Evolutionary conservation across 2,797 vertebrate genomes (phyloP).

Genomic region (Sibirionetta formosa): DNA sequence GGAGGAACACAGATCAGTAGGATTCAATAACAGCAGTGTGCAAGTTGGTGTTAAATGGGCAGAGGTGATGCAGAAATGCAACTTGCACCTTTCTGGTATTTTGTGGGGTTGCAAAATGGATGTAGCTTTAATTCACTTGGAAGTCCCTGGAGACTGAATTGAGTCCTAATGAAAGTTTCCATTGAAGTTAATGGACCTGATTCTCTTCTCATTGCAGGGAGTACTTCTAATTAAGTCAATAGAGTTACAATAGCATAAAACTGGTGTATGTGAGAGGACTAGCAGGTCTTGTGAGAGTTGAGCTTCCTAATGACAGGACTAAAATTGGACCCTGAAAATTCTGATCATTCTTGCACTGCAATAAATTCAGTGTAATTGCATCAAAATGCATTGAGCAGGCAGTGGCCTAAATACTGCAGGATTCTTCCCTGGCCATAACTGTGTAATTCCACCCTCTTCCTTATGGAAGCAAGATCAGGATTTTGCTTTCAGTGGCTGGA

Average conservation of each 20-base stretch:
- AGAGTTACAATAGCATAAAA: conserved; percentile 47
- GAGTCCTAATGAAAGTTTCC: conserved; percentile 73
- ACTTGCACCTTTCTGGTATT: conserved; percentile 22
- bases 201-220: conserved; percentile 61
- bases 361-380: conserved; percentile 38
- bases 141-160: conserved; percentile 40
- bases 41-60: conserved; percentile 18
- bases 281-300: conserved; percentile 56
- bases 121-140: conserved; percentile 42
- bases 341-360: neutral
- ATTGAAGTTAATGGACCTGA: conserved; percentile 73
- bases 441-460: neutral
- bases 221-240: conserved; percentile 71
- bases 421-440: neutral
- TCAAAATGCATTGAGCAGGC: conserved; percentile 2
- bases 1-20: conserved; percentile 60
- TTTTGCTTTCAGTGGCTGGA: neutral
- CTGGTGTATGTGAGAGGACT: conserved; percentile 25
- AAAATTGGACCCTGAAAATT: conserved; percentile 47
- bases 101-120: conserved; percentile 7
- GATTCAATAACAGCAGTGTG: conserved; percentile 48
- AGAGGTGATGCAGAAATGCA: neutral
- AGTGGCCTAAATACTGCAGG: conserved; percentile 49
- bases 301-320: conserved; percentile 40
- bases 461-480: neutral